Base-by-base conservation (phyloP, 2,113 vertebrate genomes). In the Lucifuga dentata region DNA sequence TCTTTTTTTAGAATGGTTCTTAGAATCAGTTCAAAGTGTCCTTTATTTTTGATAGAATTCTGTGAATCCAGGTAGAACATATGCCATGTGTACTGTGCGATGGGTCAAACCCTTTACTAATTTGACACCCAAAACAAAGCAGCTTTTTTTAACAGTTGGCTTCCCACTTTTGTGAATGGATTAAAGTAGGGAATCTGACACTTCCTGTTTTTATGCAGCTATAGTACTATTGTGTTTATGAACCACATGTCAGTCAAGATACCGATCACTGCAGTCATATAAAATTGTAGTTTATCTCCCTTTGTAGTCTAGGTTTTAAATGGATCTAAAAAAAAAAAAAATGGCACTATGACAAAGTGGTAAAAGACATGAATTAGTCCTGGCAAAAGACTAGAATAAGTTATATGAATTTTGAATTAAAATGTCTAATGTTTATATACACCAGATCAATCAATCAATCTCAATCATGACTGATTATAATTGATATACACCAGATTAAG, bases 171-270 rank as follows among this genome's bases (percentile, higher is more conserved):
- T 79, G 49, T 57, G 61, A 56, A 64, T 45, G 58, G 24, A 80
- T 53, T 58, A 46, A 84, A 69, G 67, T 70, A 56, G 71, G 68
- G 75, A 60, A 43, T 86, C 19, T 38, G 68, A 70, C 35, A 49
- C 75, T 87, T 90, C 88, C 90, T 90, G 90, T 86, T 86, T 80
- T 87, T 79, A 62, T 80, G 45, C 36, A 60, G 68, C 65, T 57
- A 41, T 68, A 75, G 57, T 10, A 29, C 73, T 78, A 38, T 78
- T 84, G 80, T 84, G 62, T 79, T 65, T 40, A 73, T 68, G 61
- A 52, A 65, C 46, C 3, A 5, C 36, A 15, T 76, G 77, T 80
- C 76, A 76, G 2, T 86, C 66, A 72, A 70, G 68, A 73, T 68
- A 69, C 50, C 15, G 48, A 85, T 73, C 44, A 0, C 5, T 40